Conservation (phyloP, 2,888 invertebrate genomes). For the Volucella inanis region DNA sequence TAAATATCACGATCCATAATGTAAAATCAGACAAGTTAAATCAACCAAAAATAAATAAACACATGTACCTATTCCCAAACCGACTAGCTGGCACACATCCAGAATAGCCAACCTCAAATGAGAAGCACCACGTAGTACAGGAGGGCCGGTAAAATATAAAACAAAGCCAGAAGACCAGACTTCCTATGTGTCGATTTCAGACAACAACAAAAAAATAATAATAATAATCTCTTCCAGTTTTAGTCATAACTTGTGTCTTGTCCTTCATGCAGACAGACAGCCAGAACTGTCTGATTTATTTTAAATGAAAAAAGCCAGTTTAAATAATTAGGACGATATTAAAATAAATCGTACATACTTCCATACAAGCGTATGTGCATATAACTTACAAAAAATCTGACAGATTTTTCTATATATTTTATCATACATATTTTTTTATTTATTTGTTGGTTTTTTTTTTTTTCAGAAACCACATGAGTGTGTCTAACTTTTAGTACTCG, state of each 20-base stretch:
- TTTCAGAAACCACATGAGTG: slow-evolving; percentile 20
- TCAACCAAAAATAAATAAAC: slow-evolving; percentile 73
- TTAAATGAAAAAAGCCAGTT: slow-evolving; percentile 40
- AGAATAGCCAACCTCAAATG: slow-evolving; percentile 56
- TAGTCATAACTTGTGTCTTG: slow-evolving; percentile 49
- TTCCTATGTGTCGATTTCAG: slow-evolving; percentile 3
- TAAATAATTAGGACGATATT: background rate
- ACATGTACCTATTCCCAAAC: slow-evolving; percentile 64
- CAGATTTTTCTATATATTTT: no score
- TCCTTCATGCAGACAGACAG: slow-evolving; percentile 58
- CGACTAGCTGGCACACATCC: slow-evolving; percentile 67
- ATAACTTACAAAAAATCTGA: no score
- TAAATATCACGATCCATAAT: slow-evolving; percentile 68
- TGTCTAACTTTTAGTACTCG: slow-evolving; percentile 42
- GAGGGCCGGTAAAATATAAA: slow-evolving; percentile 6
- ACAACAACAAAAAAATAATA: slow-evolving; percentile 1
- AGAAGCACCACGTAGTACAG: slow-evolving; percentile 24
- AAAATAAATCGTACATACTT: slow-evolving; percentile 1
- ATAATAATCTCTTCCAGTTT: slow-evolving; percentile 32
- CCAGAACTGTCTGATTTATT: slow-evolving; percentile 32
- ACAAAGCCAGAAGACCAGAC: slow-evolving; percentile 7
- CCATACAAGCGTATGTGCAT: background rate
- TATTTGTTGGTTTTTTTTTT: slow-evolving; percentile 17
- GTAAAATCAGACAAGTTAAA: slow-evolving; percentile 73
- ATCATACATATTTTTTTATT: background rate